These are phyloP conservation scores for Picus viridis DNA, from an alignment of 2,797 vertebrate genomes.

Conservation along the genomic window DNA sequence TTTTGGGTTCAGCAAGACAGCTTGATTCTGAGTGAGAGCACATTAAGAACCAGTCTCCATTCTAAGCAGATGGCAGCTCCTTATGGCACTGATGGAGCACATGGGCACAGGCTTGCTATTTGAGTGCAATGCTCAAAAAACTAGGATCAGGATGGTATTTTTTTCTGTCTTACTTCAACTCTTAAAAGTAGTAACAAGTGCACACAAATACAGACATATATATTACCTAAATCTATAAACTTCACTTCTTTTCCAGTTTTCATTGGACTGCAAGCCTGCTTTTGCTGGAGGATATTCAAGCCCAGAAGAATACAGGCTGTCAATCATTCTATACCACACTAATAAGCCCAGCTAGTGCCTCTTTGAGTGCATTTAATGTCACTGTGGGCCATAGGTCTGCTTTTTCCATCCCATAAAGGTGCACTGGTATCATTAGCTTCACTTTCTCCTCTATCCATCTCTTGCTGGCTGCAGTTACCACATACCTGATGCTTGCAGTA, in stretches of 20 bases:
- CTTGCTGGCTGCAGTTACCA: background rate
- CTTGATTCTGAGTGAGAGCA: conserved; percentile 8
- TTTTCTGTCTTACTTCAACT: background rate
- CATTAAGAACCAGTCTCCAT: conserved; percentile 60
- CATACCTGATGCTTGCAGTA: background rate
- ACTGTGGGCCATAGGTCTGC: background rate
- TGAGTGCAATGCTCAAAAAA: background rate
- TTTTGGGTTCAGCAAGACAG: conserved; percentile 14
- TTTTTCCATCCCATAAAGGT: background rate
- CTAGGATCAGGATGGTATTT: background rate
- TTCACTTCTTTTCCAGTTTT: background rate
- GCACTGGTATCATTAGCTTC: background rate
- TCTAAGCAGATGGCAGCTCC: conserved; percentile 78
- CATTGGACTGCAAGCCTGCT: background rate
- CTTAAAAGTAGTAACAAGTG: background rate
- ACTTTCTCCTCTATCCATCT: background rate
- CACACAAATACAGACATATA: background rate
- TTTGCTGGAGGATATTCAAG: background rate
- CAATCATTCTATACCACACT: background rate
- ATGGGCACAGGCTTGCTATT: background rate
- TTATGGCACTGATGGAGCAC: conserved; percentile 71
- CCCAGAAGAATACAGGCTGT: background rate
- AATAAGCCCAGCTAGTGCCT: background rate
- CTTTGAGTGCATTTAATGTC: background rate
- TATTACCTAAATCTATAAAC: background rate